Base-by-base conservation (phyloP, 2,113 vertebrate genomes). In the Psephotus haematonotus region DNA sequence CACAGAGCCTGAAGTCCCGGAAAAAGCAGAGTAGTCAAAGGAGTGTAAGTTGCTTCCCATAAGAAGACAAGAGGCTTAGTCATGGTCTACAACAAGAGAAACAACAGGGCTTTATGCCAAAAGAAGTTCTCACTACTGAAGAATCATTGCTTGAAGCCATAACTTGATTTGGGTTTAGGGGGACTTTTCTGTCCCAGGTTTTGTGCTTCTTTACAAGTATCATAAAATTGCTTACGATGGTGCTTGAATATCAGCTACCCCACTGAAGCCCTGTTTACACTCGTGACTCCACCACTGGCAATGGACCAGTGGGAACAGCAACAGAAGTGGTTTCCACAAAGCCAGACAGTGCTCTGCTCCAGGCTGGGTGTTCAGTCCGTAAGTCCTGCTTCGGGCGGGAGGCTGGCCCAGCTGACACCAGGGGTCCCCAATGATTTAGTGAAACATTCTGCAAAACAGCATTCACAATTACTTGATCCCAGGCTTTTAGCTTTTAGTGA, bases 11-110 rank as follows among this genome's bases (percentile, higher is more conserved):
- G 14, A 15, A 65, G 71, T 43, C 69, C 19, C 22, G 55, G 64
- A 31, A 79, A 74, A 60, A 71, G 35, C 47, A 44, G 64, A 46
- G 29, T 3, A 16, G 29, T 33, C 17, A 24, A 44, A 69, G 70
- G 33, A 82, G 37, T 0, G 0, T 7, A n/a, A 77, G 64, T 52
- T 68, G 82, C 41, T 62, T 57, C 3, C 1, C 1, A 1, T 9
- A n/a, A 63, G 60, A 6, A 57, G 19, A 20, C 31, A 74, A 80
- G 57, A 85, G 49, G 29, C 31, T 55, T 37, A 68, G 90, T 31
- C 76, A 6, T 0, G 3, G 72, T n/a, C 52, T 84, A 33, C 68
- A 77, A 33, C 27, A 70, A n/a, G 17, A 60, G n/a, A 44, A 76
- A 22, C 4, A 2, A 33, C 23, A 17, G 29, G 15, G 3, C 5